Conservation (phyloP, 2,888 invertebrate species). For the Syritta pipiens region DNA sequence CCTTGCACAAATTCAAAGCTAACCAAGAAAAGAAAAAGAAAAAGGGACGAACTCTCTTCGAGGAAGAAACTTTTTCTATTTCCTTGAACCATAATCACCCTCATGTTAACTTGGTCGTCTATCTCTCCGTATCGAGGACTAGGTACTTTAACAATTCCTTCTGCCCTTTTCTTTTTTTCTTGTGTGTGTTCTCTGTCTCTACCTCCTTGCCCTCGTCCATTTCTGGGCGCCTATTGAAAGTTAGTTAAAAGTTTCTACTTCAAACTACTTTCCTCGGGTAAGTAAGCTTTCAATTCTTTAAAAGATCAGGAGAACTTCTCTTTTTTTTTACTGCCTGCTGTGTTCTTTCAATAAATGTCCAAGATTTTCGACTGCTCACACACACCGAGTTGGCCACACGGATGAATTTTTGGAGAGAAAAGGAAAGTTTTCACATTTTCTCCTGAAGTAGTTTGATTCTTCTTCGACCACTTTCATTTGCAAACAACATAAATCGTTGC, state of each 20-base stretch:
- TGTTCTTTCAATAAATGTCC: constrained; percentile 30
- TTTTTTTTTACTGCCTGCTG: background rate
- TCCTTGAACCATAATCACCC: constrained; percentile 26
- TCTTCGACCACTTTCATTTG: constrained; percentile 45
- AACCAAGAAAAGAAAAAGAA: too few relatives aligned
- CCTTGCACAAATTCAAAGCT: too few relatives aligned
- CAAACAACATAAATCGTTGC: constrained; percentile 36
- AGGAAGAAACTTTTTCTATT: constrained; percentile 27
- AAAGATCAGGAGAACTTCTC: constrained; percentile 3
- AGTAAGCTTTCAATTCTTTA: constrained; percentile 9
- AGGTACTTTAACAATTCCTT: constrained; percentile 5
- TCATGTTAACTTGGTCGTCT: constrained; percentile 36
- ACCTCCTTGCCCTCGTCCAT: background rate
- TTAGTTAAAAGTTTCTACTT: constrained; percentile 28
- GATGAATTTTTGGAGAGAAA: constrained; percentile 10
- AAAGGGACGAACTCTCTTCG: too few relatives aligned
- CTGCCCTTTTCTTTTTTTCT: too few relatives aligned
- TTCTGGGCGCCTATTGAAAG: constrained; percentile 37
- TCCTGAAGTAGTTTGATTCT: constrained; percentile 39
- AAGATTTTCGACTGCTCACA: constrained; percentile 28
- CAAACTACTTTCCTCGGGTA: constrained; percentile 9
- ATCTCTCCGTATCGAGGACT: background rate
- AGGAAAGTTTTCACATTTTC: constrained; percentile 34
- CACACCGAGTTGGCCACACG: background rate
- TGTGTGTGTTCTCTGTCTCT: too few relatives aligned